A percentile compares a stretch with the other conserved stretches of the same genome.
phyloP scores from a whole-genome alignment of 1,140 invertebrate species.

The Macrobrachium nipponense region DNA sequence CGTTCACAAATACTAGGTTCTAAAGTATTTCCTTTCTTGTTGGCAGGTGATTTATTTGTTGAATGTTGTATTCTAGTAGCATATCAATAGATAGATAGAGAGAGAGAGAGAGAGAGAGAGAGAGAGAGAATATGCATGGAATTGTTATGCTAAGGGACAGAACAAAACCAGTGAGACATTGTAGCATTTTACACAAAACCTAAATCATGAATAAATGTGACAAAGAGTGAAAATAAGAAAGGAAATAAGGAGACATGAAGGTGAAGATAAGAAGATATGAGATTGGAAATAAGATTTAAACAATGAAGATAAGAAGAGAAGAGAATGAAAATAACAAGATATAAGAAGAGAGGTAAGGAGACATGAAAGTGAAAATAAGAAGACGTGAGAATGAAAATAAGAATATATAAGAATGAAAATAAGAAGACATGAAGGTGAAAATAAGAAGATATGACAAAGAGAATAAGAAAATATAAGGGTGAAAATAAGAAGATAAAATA shows the following conservation, averaged over 20 bases:
- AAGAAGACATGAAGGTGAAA: background rate
- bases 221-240: background rate
- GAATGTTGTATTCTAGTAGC: too few species aligned
- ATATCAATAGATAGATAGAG: background rate
- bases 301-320: too few species aligned
- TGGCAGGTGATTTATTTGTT: too few species aligned
- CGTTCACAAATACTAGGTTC: too few species aligned
- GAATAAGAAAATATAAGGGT: background rate
- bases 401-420: too few species aligned
- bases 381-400: background rate
- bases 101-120: constrained; percentile 13
- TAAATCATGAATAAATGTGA: background rate
- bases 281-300: background rate
- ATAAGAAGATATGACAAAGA: background rate
- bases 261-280: background rate
- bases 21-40: too few species aligned
- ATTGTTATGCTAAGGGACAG: background rate
- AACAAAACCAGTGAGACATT: background rate
- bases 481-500: too few species aligned
- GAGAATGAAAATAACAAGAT: background rate
- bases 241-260: background rate
- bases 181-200: background rate
- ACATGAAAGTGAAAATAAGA: too few species aligned
- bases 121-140: background rate
- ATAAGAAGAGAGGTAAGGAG: too few species aligned